Base-by-base conservation (phyloP, 2,113 vertebrate genomes). In the Tretioscincus oriximinensis region DNA sequence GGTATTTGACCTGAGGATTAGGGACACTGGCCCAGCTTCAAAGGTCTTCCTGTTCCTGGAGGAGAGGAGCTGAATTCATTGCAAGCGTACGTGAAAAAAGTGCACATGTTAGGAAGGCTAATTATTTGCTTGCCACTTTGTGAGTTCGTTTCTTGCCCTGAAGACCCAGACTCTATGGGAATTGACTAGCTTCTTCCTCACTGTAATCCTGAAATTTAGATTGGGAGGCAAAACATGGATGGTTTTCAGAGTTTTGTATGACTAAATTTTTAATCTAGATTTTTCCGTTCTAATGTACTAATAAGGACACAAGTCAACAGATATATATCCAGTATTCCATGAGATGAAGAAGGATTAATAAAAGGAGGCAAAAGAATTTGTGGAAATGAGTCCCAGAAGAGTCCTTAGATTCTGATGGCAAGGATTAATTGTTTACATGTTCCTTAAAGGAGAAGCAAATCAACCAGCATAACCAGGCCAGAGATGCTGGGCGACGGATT, bases 1-100 rank as follows among this genome's bases (percentile, higher is more conserved):
- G n/a, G 63, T 81, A 80, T 64, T 82, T 85, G 86, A 41, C 35
- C 65, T 18, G 58, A 76, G n/a, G 77, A 54, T 84, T 80, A 85
- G 64, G 66, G 73, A 41, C n/a, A 49, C 9, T 31, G 21, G 35
- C 73, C 54, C 70, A 21, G 16, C 73, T 82, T 82, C 73, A 82
- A 69, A 82, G 45, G 58, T 21, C 31, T 82, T 76, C 73, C 80
- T 82, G 80, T 76, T 82, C 47, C 73, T 63, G 21, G 31, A 10
- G 8, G 8, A n/a, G 24, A 8, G 18, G 49, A 31, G 58, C 45
- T 45, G 14, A 81, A n/a, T 65, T 77, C 5, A 10, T 10, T 29
- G 86, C 18, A 72, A 81, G 10, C 31, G 77, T 28, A 75, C 81
- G 60, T 26, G 24, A 21, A 67, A 68, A 70, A 51, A 61, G 14